phyloP scores from a whole-genome alignment of 35 echinoderm and acorn worm species.

The Antedon bifida region DNA sequence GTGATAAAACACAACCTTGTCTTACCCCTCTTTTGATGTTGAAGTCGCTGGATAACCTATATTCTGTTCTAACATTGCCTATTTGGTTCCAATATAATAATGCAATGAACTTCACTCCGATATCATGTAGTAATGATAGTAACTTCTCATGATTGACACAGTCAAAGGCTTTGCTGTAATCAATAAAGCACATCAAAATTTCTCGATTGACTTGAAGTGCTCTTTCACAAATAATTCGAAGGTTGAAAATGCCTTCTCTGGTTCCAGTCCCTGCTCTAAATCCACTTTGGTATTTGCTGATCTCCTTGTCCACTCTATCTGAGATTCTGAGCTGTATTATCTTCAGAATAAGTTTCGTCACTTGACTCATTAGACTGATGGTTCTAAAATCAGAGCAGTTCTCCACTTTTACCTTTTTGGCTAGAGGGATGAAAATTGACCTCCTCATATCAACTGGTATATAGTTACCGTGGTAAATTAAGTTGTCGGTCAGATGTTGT shows the following conservation, averaged over 20 bases:
- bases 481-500: background rate
- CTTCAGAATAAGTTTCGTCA: slow-evolving; percentile 3
- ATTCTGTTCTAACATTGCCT: background rate
- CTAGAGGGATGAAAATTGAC: slow-evolving; percentile 7
- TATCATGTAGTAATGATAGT: too few species aligned
- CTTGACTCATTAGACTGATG: slow-evolving; percentile 23
- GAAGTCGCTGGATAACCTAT: background rate
- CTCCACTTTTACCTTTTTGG: slow-evolving; percentile 13
- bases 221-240: slow-evolving; percentile 11
- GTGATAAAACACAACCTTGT: background rate
- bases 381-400: slow-evolving; percentile 1
- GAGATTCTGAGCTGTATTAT: slow-evolving; percentile 2
- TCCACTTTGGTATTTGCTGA: slow-evolving; percentile 7
- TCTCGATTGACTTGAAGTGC: background rate
- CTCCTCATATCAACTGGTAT: background rate
- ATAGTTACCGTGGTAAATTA: background rate
- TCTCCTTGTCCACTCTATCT: slow-evolving; percentile 4
- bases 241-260: slow-evolving; percentile 22
- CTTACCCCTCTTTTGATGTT: background rate
- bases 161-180: slow-evolving; percentile 7
- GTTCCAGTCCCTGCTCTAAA: slow-evolving; percentile 19
- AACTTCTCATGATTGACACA: slow-evolving; percentile 1
- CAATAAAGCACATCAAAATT: slow-evolving; percentile 4
- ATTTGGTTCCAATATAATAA: background rate
- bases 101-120: too few species aligned